Percentiles rank a stretch among this genome's conserved stretches.
Conservation (phyloP, 2,888 invertebrate species). For the Thumatha senex region DNA sequence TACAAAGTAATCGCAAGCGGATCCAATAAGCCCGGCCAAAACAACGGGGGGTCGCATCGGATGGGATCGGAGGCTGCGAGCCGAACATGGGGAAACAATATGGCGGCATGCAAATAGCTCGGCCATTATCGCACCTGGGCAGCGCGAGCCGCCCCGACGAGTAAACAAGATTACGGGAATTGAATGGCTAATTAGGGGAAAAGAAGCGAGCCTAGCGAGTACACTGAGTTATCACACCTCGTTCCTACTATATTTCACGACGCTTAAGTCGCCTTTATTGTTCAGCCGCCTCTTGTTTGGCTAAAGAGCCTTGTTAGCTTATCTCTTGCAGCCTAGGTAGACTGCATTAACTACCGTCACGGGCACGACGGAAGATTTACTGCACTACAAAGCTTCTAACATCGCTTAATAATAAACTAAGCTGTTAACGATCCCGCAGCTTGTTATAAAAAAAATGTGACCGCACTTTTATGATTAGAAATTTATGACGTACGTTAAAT, state of each 20-base stretch:
- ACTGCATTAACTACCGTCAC: slow-evolving; percentile 74
- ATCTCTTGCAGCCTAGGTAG: slow-evolving; percentile 72
- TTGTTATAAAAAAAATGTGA: slow-evolving; percentile 10
- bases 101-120: slow-evolving; percentile 83
- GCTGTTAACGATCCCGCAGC: slow-evolving; percentile 26
- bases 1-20: slow-evolving; percentile 82
- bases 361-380: slow-evolving; percentile 63
- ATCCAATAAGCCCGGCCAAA: slow-evolving; percentile 81
- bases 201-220: slow-evolving; percentile 71
- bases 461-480: slow-evolving; percentile 13
- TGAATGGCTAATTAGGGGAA: slow-evolving; percentile 83
- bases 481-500: slow-evolving; percentile 10
- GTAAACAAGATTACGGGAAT: slow-evolving; percentile 83
- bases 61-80: slow-evolving; percentile 63
- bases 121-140: slow-evolving; percentile 83
- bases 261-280: slow-evolving; percentile 78
- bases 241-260: slow-evolving; percentile 79
- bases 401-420: slow-evolving; percentile 48
- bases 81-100: slow-evolving; percentile 80
- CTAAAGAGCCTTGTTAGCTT: slow-evolving; percentile 79
- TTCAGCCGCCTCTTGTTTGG: slow-evolving; percentile 76
- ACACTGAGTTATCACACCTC: slow-evolving; percentile 74
- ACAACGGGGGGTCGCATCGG: slow-evolving; percentile 75
- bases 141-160: slow-evolving; percentile 70
- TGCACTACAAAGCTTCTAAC: slow-evolving; percentile 54